A percentile compares a stretch with the other conserved stretches of the same genome.
Conservation (phyloP, 2,888 invertebrate species). For the Holacanthella duospinosa region DNA sequence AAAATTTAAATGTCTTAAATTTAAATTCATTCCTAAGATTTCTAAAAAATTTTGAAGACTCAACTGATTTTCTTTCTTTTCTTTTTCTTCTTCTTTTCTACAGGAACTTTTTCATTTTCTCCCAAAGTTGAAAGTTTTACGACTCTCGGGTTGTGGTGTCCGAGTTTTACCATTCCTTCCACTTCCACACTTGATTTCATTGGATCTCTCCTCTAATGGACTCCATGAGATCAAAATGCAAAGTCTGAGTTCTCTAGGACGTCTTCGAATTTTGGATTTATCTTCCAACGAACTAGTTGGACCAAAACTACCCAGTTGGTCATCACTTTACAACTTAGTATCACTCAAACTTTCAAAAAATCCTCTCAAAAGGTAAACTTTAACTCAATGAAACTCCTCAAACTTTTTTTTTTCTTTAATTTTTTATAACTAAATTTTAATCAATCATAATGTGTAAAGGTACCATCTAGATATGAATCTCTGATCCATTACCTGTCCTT, state of each 20-base stretch:
- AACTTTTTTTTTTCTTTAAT: background rate
- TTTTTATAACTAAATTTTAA: background rate
- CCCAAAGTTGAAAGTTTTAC: constrained; percentile 65
- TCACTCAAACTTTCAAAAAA: constrained; percentile 70
- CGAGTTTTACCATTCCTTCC: constrained; percentile 62
- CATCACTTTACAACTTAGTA: constrained; percentile 59
- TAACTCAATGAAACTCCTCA: no score
- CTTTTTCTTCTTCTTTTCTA: no score
- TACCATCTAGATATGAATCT: no score
- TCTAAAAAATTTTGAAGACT: no score
- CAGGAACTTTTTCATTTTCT: constrained; percentile 72
- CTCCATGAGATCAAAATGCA: constrained; percentile 61
- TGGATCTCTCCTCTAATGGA: constrained; percentile 65
- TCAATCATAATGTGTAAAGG: no score
- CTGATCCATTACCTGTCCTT: no score
- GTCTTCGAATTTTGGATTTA: constrained; percentile 61
- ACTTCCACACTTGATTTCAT: constrained; percentile 58
- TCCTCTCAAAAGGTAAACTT: constrained; percentile 53
- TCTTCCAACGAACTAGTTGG: constrained; percentile 65
- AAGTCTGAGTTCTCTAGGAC: constrained; percentile 49
- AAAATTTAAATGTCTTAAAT: no score
- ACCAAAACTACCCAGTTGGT: constrained; percentile 64
- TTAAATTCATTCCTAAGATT: no score
- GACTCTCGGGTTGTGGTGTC: constrained; percentile 65
- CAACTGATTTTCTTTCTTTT: no score